A percentile compares a stretch with the other conserved stretches of the same genome.
These are phyloP conservation scores for Cheilosia vulpina DNA, from an alignment of 2,888 invertebrate genomes.

Conservation along the genomic window DNA sequence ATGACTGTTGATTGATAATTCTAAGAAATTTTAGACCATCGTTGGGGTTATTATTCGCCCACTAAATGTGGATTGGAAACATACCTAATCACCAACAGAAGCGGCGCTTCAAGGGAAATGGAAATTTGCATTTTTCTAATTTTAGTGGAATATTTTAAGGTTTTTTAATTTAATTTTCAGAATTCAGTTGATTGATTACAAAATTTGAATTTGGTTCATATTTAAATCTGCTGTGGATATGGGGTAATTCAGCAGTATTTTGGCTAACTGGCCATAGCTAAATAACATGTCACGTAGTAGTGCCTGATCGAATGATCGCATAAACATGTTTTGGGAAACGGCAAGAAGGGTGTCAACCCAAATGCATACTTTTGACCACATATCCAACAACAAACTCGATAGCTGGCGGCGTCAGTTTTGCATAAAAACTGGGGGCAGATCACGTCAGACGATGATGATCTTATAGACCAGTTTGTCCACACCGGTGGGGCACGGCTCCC, in stretches of 20 bases:
- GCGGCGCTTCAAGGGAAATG: slow-evolving; percentile 7
- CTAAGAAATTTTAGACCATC: slow-evolving; percentile 9
- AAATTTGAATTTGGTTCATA: neutral
- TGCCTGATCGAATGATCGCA: neutral
- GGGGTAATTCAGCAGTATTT: too few species aligned
- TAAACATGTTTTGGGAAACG: too few species aligned
- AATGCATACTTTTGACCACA: too few species aligned
- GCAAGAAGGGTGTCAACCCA: too few species aligned
- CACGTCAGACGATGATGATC: too few species aligned
- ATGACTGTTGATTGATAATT: slow-evolving; percentile 32
- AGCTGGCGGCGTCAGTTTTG: too few species aligned
- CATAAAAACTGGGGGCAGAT: too few species aligned
- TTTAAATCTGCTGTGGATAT: too few species aligned
- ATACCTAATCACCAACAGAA: slow-evolving; percentile 5
- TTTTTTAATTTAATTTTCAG: neutral
- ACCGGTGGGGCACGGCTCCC: too few species aligned
- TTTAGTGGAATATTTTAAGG: neutral
- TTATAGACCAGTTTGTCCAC: too few species aligned
- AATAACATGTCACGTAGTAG: neutral
- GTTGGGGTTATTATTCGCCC: slow-evolving; percentile 8
- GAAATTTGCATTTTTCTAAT: slow-evolving; percentile 19
- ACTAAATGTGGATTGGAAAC: slow-evolving; percentile 26
- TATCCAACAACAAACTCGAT: too few species aligned
- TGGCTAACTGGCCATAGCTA: neutral
- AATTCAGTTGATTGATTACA: slow-evolving; percentile 3